A percentile compares a stretch with the other conserved stretches of the same genome.
phyloP scores from a whole-genome alignment of 2,113 vertebrate genomes.

The Ochotona curzoniae region DNA sequence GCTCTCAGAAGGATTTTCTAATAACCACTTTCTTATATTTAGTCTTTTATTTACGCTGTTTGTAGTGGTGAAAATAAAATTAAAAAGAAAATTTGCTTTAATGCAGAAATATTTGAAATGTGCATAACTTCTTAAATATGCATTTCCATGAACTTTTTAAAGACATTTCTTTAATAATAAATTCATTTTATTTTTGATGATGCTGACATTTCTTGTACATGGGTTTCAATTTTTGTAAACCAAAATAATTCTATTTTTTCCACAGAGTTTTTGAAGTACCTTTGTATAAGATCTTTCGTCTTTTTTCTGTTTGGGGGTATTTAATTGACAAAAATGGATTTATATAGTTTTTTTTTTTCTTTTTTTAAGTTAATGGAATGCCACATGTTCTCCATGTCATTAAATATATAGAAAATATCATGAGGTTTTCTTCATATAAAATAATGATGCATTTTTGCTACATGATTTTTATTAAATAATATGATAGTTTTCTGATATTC shows the following conservation, averaged over 20 bases:
- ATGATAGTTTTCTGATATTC: background rate
- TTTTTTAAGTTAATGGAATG: conserved; percentile 41
- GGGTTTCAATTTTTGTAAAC: no score
- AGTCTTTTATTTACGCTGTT: no score
- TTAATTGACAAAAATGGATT: conserved; percentile 28
- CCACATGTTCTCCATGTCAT: background rate
- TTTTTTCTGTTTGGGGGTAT: background rate
- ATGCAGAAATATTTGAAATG: no score
- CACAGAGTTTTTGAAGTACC: background rate
- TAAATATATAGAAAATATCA: conserved; percentile 19
- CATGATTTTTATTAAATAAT: conserved; percentile 26
- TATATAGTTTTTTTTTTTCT: background rate
- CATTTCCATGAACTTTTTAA: no score
- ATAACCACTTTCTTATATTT: no score
- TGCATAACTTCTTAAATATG: no score
- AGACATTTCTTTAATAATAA: no score
- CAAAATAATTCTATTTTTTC: no score
- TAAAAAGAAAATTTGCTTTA: no score
- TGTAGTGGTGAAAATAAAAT: no score
- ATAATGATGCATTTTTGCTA: background rate
- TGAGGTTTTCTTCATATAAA: background rate
- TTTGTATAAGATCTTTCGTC: background rate
- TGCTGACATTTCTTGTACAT: no score
- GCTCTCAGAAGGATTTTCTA: background rate
- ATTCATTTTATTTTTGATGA: no score